phyloP scores from a whole-genome alignment of 2,797 vertebrate species.

The Catamblyrhynchus diadema region DNA sequence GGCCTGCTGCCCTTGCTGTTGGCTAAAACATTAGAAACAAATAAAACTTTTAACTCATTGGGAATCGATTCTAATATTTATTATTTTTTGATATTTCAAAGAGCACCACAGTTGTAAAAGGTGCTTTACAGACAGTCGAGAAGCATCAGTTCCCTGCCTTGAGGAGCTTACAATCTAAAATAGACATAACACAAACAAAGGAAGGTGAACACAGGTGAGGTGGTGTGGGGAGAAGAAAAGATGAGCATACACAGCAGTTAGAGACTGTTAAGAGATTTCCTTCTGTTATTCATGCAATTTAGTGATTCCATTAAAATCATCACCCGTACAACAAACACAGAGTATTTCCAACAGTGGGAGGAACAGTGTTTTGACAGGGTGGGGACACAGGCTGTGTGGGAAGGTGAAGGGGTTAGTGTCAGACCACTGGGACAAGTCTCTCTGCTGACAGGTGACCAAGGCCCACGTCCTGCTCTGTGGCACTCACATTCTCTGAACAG shows the following conservation, averaged over 20 bases:
- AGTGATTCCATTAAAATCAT: not conserved
- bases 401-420: conserved; percentile 16
- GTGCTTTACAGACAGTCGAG: conserved; percentile 63
- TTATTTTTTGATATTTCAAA: conserved; percentile 59
- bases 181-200: conserved; percentile 49
- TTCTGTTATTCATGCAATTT: conserved; percentile 43
- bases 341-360: not conserved
- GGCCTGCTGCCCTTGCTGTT: conserved; percentile 12
- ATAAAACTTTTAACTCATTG: conserved; percentile 63
- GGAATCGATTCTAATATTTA: conserved; percentile 54
- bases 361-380: not conserved
- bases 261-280: not conserved
- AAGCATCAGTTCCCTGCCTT: conserved; percentile 59
- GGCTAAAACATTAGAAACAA: conserved; percentile 49
- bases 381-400: not conserved
- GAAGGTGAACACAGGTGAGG: conserved; percentile 43
- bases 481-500: not conserved
- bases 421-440: not conserved
- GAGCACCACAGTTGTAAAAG: conserved; percentile 56
- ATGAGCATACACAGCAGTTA: conserved; percentile 30
- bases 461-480: not conserved
- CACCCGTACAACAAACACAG: conserved; percentile 23
- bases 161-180: conserved; percentile 68
- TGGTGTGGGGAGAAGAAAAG: conserved; percentile 40
- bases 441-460: not conserved